Evolutionary conservation across 2,888 invertebrate genomes (phyloP).

Genomic region (Eristalis intricaria): DNA sequence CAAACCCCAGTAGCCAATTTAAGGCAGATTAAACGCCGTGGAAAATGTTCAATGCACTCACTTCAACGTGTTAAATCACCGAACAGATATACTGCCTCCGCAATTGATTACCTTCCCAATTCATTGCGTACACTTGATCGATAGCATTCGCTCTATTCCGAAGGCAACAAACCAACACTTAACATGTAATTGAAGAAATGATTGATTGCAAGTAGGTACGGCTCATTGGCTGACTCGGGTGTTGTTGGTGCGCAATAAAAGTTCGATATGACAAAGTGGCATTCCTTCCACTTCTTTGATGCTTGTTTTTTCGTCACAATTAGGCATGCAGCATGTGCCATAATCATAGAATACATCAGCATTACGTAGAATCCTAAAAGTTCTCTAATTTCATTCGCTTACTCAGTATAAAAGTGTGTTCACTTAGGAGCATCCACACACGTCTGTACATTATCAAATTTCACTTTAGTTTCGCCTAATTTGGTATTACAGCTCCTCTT

Average conservation of each 20-base stretch:
- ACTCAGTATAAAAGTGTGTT: neutral
- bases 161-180: slow-evolving; percentile 38
- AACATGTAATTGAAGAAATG: slow-evolving; percentile 45
- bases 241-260: slow-evolving; percentile 17
- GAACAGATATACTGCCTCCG: neutral
- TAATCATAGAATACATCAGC: slow-evolving; percentile 18
- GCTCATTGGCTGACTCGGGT: slow-evolving; percentile 6
- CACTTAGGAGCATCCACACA: slow-evolving; percentile 25
- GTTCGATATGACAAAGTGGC: neutral
- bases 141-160: slow-evolving; percentile 33
- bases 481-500: slow-evolving; percentile 15
- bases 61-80: neutral
- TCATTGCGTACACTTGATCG: slow-evolving; percentile 24
- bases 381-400: slow-evolving; percentile 23
- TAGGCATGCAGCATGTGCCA: slow-evolving; percentile 15
- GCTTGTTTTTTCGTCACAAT: neutral
- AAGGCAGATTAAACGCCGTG: neutral
- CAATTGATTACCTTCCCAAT: slow-evolving; percentile 7
- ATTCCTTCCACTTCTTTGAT: neutral
- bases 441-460: slow-evolving; percentile 35
- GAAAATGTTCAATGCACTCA: neutral
- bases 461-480: slow-evolving; percentile 30
- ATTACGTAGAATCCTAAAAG: neutral
- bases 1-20: neutral
- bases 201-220: slow-evolving; percentile 30